Percentiles rank a stretch among this genome's conserved stretches.
Evolutionary conservation across 1,140 invertebrate species (phyloP).

Genomic region (Mercenaria mercenaria): DNA sequence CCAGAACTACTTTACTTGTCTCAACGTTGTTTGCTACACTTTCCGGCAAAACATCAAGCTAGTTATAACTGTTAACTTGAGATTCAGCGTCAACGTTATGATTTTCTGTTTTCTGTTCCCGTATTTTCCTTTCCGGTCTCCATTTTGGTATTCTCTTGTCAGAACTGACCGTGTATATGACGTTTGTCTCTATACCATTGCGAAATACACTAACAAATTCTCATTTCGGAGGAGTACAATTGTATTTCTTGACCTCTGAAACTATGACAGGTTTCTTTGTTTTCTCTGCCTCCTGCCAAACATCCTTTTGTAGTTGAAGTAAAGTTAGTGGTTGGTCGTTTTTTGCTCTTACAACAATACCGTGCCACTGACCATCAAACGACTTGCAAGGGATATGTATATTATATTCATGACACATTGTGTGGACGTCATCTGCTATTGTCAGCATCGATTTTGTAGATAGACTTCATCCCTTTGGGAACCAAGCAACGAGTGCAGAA

Average conservation of each 20-base stretch:
- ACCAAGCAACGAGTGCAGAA: conserved; percentile 5
- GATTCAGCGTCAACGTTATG: too few species aligned
- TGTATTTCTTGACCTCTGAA: conserved; percentile 23
- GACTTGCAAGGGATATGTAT: conserved; percentile 26
- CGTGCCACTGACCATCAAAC: conserved; percentile 46
- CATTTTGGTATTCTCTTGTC: conserved; percentile 16
- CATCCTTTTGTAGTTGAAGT: conserved; percentile 38
- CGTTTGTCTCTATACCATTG: not conserved
- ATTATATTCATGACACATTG: not conserved
- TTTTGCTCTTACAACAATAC: conserved; percentile 1
- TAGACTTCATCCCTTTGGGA: conserved; percentile 41
- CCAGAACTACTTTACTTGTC: not conserved
- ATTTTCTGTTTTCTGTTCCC: conserved; percentile 3
- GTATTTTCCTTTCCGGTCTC: not conserved
- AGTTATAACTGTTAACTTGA: too few species aligned
- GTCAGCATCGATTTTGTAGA: not conserved
- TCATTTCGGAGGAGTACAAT: too few species aligned
- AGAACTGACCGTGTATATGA: conserved; percentile 21
- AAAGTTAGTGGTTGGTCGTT: not conserved
- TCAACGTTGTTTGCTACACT: not conserved
- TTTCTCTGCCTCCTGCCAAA: conserved; percentile 8
- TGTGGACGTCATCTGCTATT: conserved; percentile 11
- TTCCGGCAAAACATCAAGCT: not conserved
- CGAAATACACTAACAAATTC: not conserved
- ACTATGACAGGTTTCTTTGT: not conserved